These are phyloP conservation scores for Nematopogon swammerdamellus DNA, from an alignment of 2,888 invertebrate genomes.

Conservation along the genomic window DNA sequence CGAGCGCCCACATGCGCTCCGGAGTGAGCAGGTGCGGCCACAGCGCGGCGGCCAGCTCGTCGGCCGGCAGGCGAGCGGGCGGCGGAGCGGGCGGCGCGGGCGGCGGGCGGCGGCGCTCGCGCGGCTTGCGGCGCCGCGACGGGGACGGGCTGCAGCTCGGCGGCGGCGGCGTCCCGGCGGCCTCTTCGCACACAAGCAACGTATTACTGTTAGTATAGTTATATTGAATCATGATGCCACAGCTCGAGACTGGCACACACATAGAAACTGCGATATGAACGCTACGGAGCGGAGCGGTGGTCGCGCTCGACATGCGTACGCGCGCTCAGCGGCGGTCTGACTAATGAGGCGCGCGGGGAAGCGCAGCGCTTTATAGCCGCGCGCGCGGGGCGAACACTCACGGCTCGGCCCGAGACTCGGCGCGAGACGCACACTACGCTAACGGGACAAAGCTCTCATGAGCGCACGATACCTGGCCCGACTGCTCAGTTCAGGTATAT, in stretches of 20 bases:
- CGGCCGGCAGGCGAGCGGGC: slow-evolving; percentile 54
- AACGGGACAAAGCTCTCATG: neutral
- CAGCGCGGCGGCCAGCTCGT: slow-evolving; percentile 54
- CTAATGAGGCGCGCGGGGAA: slow-evolving; percentile 47
- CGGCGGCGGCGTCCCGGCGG: slow-evolving; percentile 38
- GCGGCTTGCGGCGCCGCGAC: slow-evolving; percentile 35
- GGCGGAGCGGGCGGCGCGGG: slow-evolving; percentile 44
- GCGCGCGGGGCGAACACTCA: slow-evolving; percentile 19
- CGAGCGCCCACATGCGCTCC: slow-evolving; percentile 61
- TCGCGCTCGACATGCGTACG: slow-evolving; percentile 45
- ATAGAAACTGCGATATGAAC: slow-evolving; percentile 30
- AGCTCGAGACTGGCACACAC: slow-evolving; percentile 42
- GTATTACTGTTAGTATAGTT: neutral
- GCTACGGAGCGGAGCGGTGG: slow-evolving; percentile 25
- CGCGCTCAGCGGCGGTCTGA: slow-evolving; percentile 51
- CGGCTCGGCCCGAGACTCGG: too few species aligned
- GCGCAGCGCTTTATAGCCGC: slow-evolving; percentile 48
- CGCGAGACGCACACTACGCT: neutral
- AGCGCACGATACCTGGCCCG: neutral
- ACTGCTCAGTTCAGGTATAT: neutral
- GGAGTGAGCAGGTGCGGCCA: slow-evolving; percentile 60
- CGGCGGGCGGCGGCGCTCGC: slow-evolving; percentile 41
- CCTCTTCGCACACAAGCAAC: slow-evolving; percentile 46
- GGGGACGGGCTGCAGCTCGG: slow-evolving; percentile 14
- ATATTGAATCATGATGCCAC: slow-evolving; percentile 31